Evolutionary conservation across 1,140 invertebrate genomes (phyloP), one percentile per base, ranked within the genome.

Genomic region (Mamestra configurata): DNA sequence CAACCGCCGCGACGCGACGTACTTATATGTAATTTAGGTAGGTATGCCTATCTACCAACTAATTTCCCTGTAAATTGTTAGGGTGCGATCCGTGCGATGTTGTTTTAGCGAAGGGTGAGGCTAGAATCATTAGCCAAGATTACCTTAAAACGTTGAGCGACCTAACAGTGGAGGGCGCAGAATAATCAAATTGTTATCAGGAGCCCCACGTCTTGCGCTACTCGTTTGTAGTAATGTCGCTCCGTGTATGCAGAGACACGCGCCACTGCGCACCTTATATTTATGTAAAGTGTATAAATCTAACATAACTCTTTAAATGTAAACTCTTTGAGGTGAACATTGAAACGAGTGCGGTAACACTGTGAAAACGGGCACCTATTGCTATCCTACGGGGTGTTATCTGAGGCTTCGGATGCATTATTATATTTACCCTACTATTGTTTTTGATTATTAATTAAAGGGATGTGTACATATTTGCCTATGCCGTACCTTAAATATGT

Each of bases 151-250:
- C 61, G 78, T 55, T 72, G 68, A 61, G 46, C 79, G 55, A 72
- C 51, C 77, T 75, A 79, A 79, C 57, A 77, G 57, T 81, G 77
- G 68, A 77, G 82, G 84, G 53, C 46, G 86, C 81, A 59, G 84
- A 84, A 85, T 88, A 88, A 89, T 88, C 84, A 87, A 88, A 88
- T 84, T 87, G 86, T 86, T 89, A 89, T 87, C 84, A 85, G 35
- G 71, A 43, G 37, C 49, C 80, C 81, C 86, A 84, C 73, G 83
- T 83, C 80, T 82, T 77, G 22, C 37, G 77, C 75, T 76, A 57
- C 77, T 80, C 80, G 71, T 82, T 81, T 77, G 70, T 77, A 31
- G 72, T 85, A 82, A 84, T 84, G 66, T 72, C 66, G 51, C 61
- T 55, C 27, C 80, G 43, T 81, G 76, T 86, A 86, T 86, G 85